A percentile compares a stretch with the other conserved stretches of the same genome.
Conservation (phyloP, 2,113 vertebrate species). For the Sisor rabdophorus region DNA sequence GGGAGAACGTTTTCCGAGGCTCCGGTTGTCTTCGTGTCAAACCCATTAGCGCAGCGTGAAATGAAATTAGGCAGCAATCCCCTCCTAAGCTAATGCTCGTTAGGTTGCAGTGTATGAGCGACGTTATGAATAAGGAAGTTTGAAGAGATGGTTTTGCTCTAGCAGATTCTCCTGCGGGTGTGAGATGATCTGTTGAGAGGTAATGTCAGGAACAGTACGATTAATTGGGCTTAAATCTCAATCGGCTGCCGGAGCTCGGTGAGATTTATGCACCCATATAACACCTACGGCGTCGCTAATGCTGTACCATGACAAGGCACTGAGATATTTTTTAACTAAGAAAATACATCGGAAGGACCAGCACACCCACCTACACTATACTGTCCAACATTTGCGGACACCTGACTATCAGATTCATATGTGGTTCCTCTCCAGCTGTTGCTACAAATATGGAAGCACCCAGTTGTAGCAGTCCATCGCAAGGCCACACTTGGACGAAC, state of each 20-base stretch:
- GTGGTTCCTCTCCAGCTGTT: too few relatives aligned
- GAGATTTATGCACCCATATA: neutral
- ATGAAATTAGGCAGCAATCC: conserved; percentile 28
- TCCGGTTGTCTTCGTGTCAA: conserved; percentile 14
- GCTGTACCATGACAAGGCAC: neutral
- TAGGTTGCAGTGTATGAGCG: neutral
- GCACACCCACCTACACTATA: too few relatives aligned
- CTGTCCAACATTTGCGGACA: too few relatives aligned
- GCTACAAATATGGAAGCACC: too few relatives aligned
- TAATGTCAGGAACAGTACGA: neutral
- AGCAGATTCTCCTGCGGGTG: neutral
- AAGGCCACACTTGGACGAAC: too few relatives aligned
- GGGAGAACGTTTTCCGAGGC: conserved; percentile 1
- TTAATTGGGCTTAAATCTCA: conserved; percentile 24
- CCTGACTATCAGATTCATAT: too few relatives aligned
- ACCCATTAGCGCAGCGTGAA: conserved; percentile 30
- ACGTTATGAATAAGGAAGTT: conserved; percentile 1
- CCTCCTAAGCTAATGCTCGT: conserved; percentile 2
- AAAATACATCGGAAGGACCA: too few relatives aligned
- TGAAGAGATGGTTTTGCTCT: neutral
- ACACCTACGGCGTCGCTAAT: neutral
- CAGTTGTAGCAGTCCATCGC: too few relatives aligned
- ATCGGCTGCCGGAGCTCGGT: neutral
- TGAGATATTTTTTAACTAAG: neutral
- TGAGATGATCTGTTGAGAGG: neutral